Conservation (phyloP, 2,797 vertebrate species). For the Argyrosomus regius region DNA sequence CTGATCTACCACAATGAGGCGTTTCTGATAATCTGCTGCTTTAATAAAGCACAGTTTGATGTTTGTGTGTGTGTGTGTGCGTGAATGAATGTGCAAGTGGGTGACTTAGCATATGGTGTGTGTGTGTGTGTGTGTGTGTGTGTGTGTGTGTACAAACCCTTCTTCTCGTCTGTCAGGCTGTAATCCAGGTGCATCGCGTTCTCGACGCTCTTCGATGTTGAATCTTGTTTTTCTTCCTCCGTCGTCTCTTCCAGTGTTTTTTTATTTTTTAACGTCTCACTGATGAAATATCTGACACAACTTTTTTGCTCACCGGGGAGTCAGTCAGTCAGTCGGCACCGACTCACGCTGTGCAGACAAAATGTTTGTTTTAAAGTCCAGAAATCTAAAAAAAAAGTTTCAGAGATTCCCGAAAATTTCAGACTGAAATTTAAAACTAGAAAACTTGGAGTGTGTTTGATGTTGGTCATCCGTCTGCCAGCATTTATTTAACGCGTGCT, state of each 20-base stretch:
- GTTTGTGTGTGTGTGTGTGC: conserved; percentile 19
- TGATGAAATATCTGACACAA: not conserved
- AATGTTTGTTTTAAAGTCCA: not conserved
- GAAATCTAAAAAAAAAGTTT: not conserved
- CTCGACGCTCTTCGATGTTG: conserved; percentile 32
- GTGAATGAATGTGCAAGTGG: not conserved
- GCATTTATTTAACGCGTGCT: too few relatives aligned
- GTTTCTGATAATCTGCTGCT: conserved; percentile 58
- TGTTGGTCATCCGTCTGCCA: too few relatives aligned
- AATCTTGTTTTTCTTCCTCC: not conserved
- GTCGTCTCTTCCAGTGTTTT: not conserved
- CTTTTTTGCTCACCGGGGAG: not conserved
- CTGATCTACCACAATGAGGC: conserved; percentile 59
- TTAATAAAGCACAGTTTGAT: conserved; percentile 42
- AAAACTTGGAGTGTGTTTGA: too few relatives aligned
- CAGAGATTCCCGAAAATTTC: not conserved
- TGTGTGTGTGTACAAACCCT: conserved; percentile 35
- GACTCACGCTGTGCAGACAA: not conserved
- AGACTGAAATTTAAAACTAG: too few relatives aligned
- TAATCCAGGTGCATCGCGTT: conserved; percentile 61
- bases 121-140: conserved; percentile 12
- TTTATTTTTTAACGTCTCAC: not conserved
- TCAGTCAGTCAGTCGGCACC: not conserved
- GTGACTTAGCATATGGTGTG: conserved; percentile 33
- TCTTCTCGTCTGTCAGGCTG: conserved; percentile 25